Evolutionary conservation across 2,888 invertebrate species (phyloP).

Genomic region (Monoplex corrugatus): DNA sequence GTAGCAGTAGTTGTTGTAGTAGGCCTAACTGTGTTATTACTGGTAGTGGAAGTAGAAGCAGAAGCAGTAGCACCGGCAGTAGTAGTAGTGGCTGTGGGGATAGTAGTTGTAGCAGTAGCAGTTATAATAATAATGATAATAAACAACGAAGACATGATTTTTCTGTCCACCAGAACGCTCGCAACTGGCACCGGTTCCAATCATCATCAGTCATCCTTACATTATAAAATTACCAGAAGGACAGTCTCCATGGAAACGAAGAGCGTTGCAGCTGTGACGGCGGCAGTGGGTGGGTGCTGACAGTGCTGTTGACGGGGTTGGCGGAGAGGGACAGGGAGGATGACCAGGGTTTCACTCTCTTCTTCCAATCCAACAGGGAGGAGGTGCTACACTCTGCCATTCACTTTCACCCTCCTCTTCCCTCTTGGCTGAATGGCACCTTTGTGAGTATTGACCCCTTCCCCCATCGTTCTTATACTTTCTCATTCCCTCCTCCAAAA

Average conservation of each 20-base stretch:
- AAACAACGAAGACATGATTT: background rate
- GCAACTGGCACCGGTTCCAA: background rate
- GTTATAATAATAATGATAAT: background rate
- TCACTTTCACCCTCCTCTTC: conserved; percentile 60
- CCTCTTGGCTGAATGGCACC: conserved; percentile 66
- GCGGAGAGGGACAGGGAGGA: conserved; percentile 4
- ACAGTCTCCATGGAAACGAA: background rate
- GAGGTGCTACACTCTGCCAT: conserved; percentile 61
- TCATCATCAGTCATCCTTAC: background rate
- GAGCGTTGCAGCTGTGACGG: background rate
- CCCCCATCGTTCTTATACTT: too few relatives aligned
- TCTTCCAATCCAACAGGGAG: conserved; percentile 63
- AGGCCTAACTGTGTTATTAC: too few relatives aligned
- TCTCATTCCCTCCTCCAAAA: too few relatives aligned
- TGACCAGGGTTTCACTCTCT: conserved; percentile 60
- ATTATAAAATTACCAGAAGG: background rate
- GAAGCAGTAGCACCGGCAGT: too few relatives aligned
- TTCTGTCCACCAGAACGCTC: background rate
- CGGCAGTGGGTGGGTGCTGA: background rate
- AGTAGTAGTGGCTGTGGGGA: too few relatives aligned
- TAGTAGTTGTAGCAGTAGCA: background rate
- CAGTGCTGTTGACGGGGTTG: background rate
- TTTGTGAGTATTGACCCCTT: conserved; percentile 64
- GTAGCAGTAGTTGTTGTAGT: too few relatives aligned
- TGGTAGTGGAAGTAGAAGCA: too few relatives aligned